Conservation (phyloP, 1,140 invertebrate species). For the Trachymyrmex septentrionalis region DNA sequence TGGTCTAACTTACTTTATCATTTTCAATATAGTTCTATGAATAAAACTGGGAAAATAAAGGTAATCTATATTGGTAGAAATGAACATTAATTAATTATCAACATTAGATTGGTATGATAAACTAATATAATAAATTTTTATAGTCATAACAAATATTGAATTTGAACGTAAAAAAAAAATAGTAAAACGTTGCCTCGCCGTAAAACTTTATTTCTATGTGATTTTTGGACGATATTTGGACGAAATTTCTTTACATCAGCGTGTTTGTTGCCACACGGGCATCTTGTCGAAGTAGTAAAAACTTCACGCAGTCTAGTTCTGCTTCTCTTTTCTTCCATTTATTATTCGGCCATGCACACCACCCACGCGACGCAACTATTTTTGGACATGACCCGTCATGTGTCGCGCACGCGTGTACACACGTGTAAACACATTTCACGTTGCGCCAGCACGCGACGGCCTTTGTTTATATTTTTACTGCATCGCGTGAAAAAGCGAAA, state of each 20-base stretch:
- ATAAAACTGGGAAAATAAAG: too few relatives aligned
- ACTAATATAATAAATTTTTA: background rate
- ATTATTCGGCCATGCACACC: constrained; percentile 78
- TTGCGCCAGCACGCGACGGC: constrained; percentile 27
- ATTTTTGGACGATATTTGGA: constrained; percentile 21
- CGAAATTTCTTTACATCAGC: background rate
- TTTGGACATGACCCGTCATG: constrained; percentile 80
- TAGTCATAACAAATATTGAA: background rate
- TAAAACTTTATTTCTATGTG: background rate
- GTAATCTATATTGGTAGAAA: too few relatives aligned
- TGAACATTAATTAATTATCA: too few relatives aligned
- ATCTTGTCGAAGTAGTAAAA: constrained; percentile 53
- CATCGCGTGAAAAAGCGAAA: background rate
- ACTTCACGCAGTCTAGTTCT: constrained; percentile 58
- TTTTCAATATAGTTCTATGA: too few relatives aligned
- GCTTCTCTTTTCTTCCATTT: constrained; percentile 70
- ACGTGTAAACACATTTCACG: constrained; percentile 68
- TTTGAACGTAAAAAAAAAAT: background rate
- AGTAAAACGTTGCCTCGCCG: background rate
- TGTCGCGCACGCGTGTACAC: constrained; percentile 67
- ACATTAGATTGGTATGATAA: background rate
- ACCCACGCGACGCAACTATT: constrained; percentile 85
- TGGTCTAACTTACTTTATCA: too few relatives aligned
- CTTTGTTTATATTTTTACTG: constrained; percentile 69
- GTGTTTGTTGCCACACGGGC: constrained; percentile 36